These are phyloP conservation scores for Ephydatia muelleri DNA, from an alignment of 37 sponge, comb jelly and placozoan species.

Conservation along the genomic window DNA sequence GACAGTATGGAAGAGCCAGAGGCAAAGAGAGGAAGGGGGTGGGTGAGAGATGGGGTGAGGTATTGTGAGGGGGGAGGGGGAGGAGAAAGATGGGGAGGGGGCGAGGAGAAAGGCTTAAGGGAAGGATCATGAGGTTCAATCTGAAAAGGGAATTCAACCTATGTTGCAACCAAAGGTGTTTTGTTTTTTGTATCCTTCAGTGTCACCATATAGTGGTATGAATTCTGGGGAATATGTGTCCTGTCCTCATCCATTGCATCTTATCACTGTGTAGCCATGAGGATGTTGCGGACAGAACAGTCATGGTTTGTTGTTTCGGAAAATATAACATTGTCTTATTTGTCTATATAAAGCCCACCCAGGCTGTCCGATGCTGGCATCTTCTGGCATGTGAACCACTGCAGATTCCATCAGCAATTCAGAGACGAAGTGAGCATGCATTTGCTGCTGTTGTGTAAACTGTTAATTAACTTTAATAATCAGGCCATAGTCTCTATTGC, in stretches of 20 bases:
- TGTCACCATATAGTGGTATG: no score
- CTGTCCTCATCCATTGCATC: background rate
- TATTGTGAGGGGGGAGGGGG: no score
- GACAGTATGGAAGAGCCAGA: constrained; percentile 15
- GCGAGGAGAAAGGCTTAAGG: background rate
- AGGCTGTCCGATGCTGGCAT: constrained; percentile 63
- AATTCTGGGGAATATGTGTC: no score
- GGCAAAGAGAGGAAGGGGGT: constrained; percentile 31
- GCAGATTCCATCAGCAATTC: constrained; percentile 48
- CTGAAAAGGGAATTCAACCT: constrained; percentile 3
- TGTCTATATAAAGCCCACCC: background rate
- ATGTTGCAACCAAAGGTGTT: background rate
- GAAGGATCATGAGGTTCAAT: background rate
- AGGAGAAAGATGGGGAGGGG: no score
- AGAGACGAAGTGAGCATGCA: constrained; percentile 35
- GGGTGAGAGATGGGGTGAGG: background rate
- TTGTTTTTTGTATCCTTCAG: no score
- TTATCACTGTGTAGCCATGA: background rate
- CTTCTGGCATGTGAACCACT: constrained; percentile 58
- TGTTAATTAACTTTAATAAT: background rate
- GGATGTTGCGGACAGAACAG: background rate
- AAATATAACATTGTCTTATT: background rate
- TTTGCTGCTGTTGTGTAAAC: background rate
- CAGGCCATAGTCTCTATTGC: constrained; percentile 59
- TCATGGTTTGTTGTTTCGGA: background rate